A percentile compares a stretch with the other conserved stretches of the same genome.
Conservation (phyloP, 2,888 invertebrate species). For the Tenthredo notha region DNA sequence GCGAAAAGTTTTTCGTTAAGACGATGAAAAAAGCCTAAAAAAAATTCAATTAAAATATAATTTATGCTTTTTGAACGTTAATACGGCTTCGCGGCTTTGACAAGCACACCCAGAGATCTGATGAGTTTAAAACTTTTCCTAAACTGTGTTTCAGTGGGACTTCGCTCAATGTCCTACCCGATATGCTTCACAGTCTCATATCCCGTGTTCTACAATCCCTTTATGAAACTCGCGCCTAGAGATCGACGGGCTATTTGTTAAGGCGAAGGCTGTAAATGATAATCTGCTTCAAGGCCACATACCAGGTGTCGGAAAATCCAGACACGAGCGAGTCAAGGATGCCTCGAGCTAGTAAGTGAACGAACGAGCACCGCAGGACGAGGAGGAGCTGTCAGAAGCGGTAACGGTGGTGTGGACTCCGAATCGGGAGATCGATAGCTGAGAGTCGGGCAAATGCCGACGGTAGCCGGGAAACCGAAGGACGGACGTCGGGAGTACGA, state of each 20-base stretch:
- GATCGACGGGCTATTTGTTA: constrained; percentile 4
- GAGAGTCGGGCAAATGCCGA: constrained; percentile 40
- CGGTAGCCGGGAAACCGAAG: constrained; percentile 41
- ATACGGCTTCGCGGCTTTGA: constrained; percentile 13
- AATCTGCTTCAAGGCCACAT: not conserved
- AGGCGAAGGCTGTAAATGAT: not conserved
- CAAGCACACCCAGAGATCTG: constrained; percentile 12
- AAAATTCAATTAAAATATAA: constrained; percentile 26
- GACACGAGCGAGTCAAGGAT: constrained; percentile 39
- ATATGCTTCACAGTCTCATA: not conserved
- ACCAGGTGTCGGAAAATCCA: constrained; percentile 29
- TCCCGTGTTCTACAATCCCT: not conserved
- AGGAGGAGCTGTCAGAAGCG: constrained; percentile 53
- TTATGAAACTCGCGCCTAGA: not conserved
- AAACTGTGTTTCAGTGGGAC: constrained; percentile 27
- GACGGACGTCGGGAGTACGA: constrained; percentile 41
- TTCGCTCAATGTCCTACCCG: not conserved
- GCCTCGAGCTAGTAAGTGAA: constrained; percentile 39
- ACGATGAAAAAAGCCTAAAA: not conserved
- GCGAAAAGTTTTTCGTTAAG: constrained; percentile 16
- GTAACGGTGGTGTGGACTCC: constrained; percentile 52
- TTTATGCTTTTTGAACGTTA: not conserved
- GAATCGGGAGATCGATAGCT: constrained; percentile 55
- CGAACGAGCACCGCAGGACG: constrained; percentile 45
- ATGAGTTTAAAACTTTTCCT: constrained; percentile 10